Base-by-base conservation (phyloP, 1,140 invertebrate genomes). In the Drosophila ficusphila region DNA sequence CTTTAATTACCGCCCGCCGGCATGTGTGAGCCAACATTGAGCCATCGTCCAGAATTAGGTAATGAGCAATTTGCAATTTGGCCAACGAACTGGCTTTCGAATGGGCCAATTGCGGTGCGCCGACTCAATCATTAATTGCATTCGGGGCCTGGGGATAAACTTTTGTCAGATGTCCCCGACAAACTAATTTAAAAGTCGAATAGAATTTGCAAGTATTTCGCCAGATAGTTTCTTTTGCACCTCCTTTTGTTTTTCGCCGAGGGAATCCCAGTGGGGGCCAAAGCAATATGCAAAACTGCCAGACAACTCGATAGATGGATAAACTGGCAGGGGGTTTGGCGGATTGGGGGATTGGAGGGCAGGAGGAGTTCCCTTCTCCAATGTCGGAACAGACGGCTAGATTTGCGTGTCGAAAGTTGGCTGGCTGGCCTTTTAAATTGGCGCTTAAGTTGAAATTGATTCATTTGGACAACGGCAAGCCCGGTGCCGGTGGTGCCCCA, bases 111-210 rank as follows among this genome's bases (percentile, higher is more conserved):
- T 52, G 23, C 11, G 12, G 29, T 61, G 60, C 36, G 60, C 60
- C 38, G 74, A 53, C 36, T 68, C 48, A 54, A 70, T 70, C 62
- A 69, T 70, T 79, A 79, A 79, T 79, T 70, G 76, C 76, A 79
- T 70, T 52, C 65, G 70, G 18, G 52, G 21, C 64, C 56, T 49
- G 62, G 29, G 53, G 44, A 34, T 52, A 58, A 42, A 33, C 64
- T 69, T 69, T 47, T 52, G 76, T 53, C 58, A 74, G 52, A 54
- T 57, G 70, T 39, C 62, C 48, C 41, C 23, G 29, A 69, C 75
- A 83, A 83, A 83, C 74, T 83, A 83, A 83, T 83, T 83, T 83
- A 83, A 83, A 83, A 83, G 79, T 83, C 49, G 67, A 83, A 83
- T 83, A 56, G 68, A 78, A 65, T 69, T 82, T 58, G 52, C 68